A percentile compares a stretch with the other conserved stretches of the same genome.
These are phyloP conservation scores for Esox masquinongy DNA, from an alignment of 2,797 vertebrate genomes.

Conservation along the genomic window DNA sequence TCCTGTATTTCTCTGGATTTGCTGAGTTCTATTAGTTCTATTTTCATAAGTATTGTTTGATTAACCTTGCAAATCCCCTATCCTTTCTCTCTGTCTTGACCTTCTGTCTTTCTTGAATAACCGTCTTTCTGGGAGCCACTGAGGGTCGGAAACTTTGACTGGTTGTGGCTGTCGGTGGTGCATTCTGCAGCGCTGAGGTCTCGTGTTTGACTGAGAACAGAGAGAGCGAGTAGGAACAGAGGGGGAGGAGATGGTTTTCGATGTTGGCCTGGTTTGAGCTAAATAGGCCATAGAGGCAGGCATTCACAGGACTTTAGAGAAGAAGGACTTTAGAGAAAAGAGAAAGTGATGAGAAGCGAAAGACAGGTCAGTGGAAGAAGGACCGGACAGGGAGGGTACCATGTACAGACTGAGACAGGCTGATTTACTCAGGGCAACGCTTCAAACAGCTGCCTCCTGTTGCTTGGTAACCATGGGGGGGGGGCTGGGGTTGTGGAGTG, in stretches of 20 bases:
- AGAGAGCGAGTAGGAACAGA: slow-evolving; percentile 1
- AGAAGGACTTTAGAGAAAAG: neutral
- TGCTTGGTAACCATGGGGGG: slow-evolving; percentile 62
- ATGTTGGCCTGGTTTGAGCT: slow-evolving; percentile 9
- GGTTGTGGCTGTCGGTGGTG: slow-evolving; percentile 27
- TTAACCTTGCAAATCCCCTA: neutral
- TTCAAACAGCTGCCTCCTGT: slow-evolving; percentile 65
- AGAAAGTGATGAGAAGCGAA: neutral
- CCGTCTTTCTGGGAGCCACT: slow-evolving; percentile 31
- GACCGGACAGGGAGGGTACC: neutral
- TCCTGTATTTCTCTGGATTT: slow-evolving; percentile 11
- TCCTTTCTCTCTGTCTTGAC: neutral
- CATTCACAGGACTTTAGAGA: neutral
- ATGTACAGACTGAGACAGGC: neutral
- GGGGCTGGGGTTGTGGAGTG: slow-evolving; percentile 46
- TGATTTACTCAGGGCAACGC: slow-evolving; percentile 15
- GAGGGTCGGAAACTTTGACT: slow-evolving; percentile 65
- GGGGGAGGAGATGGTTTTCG: slow-evolving; percentile 1
- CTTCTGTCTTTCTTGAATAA: neutral
- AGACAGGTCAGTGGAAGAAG: neutral
- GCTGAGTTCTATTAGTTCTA: too few species aligned
- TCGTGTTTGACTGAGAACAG: slow-evolving; percentile 29
- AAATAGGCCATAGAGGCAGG: neutral
- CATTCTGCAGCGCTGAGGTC: slow-evolving; percentile 27
- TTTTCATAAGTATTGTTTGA: neutral